These are phyloP conservation scores for Brachypteracias leptosomus DNA, from an alignment of 2,113 vertebrate genomes.

Conservation along the genomic window DNA sequence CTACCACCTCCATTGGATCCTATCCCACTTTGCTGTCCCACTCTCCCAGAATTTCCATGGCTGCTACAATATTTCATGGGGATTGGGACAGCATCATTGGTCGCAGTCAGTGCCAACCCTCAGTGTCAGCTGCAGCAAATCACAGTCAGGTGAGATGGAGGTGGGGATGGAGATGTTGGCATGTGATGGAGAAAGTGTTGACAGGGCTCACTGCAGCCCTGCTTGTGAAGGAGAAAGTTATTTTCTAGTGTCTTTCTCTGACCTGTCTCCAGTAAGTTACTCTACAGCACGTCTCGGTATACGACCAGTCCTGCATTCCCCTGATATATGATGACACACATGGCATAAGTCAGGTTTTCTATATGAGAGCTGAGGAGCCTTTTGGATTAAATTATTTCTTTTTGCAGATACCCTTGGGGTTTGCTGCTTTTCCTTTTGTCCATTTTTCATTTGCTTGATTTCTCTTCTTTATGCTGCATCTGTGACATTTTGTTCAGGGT, in stretches of 20 bases:
- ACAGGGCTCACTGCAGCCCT: neutral
- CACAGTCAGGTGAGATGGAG: neutral
- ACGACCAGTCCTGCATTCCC: neutral
- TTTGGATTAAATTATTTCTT: neutral
- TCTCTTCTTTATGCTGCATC: neutral
- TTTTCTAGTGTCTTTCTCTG: neutral
- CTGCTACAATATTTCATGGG: neutral
- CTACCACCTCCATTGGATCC: neutral
- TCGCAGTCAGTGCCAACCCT: neutral
- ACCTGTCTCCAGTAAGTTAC: accelerated
- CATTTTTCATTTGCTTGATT: slow-evolving; percentile 25
- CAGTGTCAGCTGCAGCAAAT: neutral
- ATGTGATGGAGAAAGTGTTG: neutral
- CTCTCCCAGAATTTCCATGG: neutral
- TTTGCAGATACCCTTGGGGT: neutral
- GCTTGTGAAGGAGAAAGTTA: neutral
- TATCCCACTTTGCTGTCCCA: accelerated
- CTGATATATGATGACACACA: neutral
- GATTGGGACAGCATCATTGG: neutral
- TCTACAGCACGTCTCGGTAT: accelerated
- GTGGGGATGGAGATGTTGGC: no score
- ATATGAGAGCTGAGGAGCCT: neutral
- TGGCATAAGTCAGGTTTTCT: neutral
- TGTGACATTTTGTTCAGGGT: slow-evolving; percentile 38
- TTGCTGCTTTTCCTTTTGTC: slow-evolving; percentile 3